Evolutionary conservation across 1,140 invertebrate genomes (phyloP).

Genomic region (Rhizoglyphus robini): DNA sequence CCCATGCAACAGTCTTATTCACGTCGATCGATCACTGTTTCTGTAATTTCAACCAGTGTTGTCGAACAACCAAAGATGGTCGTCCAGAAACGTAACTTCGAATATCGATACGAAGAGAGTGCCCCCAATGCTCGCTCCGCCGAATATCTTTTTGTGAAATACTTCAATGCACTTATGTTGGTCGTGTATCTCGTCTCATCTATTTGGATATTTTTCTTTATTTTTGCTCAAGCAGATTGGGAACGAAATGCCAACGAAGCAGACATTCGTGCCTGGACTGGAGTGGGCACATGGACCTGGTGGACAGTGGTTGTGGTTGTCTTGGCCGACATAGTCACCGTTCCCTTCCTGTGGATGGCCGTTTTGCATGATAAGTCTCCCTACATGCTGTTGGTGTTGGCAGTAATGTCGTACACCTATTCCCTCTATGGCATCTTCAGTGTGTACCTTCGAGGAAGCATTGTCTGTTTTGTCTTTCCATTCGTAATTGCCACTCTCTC

Average conservation of each 20-base stretch:
- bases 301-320: not conserved
- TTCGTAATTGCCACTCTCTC: slow-evolving; percentile 7
- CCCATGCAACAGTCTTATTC: too few species aligned
- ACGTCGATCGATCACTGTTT: too few species aligned
- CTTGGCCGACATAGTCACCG: not conserved
- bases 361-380: not conserved
- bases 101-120: not conserved
- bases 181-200: not conserved
- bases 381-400: not conserved
- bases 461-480: slow-evolving; percentile 16
- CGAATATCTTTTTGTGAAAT: slow-evolving; percentile 11
- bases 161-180: not conserved
- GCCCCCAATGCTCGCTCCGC: not conserved
- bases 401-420: not conserved
- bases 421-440: not conserved
- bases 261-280: not conserved
- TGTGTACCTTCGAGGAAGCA: slow-evolving; percentile 11
- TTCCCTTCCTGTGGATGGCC: not conserved
- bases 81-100: slow-evolving; percentile 4
- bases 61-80: too few species aligned
- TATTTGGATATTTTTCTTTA: slow-evolving; percentile 13
- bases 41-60: too few species aligned
- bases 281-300: slow-evolving; percentile 2
- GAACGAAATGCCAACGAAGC: not conserved
- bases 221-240: slow-evolving; percentile 11